Percentiles rank a stretch among this genome's conserved stretches.
Evolutionary conservation across 2,797 vertebrate species (phyloP).

Genomic region (Urosaurus nigricauda): DNA sequence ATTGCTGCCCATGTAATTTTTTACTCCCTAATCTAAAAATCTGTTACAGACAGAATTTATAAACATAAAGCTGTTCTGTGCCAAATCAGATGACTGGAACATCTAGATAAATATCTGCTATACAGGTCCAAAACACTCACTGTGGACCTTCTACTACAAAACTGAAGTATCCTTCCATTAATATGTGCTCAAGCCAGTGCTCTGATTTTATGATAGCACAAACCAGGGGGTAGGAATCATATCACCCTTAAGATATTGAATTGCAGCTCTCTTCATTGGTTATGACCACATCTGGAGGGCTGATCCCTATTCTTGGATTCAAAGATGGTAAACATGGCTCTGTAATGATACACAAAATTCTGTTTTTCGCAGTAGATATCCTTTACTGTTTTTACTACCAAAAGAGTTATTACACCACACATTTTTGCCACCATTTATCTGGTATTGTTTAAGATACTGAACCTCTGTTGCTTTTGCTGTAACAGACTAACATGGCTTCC

Average conservation of each 20-base stretch:
- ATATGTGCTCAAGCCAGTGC: background rate
- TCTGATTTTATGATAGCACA: background rate
- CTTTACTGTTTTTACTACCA: background rate
- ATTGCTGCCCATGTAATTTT: too few relatives aligned
- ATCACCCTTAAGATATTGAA: too few relatives aligned
- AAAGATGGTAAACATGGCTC: background rate
- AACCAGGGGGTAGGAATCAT: too few relatives aligned
- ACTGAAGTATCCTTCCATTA: rapidly evolving
- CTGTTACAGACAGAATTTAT: background rate
- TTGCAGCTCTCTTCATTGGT: too few relatives aligned
- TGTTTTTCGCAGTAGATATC: background rate
- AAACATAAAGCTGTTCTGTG: background rate
- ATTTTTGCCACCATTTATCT: background rate
- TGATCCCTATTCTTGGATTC: background rate
- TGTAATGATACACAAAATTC: background rate
- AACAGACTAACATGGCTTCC: background rate
- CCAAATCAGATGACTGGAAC: background rate
- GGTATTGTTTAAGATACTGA: background rate
- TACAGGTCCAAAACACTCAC: too few relatives aligned
- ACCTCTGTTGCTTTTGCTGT: background rate
- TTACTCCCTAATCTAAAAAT: too few relatives aligned
- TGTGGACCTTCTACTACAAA: background rate
- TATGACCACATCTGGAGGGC: too few relatives aligned
- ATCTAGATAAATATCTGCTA: background rate
- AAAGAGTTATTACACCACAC: background rate